Conservation (phyloP, 2,888 invertebrate genomes). For the Chloromyia formosa region DNA sequence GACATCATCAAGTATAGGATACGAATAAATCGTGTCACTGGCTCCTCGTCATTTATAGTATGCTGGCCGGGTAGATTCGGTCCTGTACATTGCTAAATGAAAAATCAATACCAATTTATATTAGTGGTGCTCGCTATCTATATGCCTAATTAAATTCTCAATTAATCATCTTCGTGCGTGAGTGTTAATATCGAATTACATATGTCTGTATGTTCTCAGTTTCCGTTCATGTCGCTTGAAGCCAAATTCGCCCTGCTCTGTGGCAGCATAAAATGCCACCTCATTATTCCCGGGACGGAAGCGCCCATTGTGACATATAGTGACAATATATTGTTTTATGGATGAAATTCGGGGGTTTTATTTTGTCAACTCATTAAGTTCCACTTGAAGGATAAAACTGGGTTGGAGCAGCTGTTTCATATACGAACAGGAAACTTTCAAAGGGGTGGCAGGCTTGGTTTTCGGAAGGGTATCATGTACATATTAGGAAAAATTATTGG, state of each 20-base stretch:
- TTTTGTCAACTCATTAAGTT: slow-evolving; percentile 37
- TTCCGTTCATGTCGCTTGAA: neutral
- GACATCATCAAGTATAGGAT: neutral
- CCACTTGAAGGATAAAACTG: neutral
- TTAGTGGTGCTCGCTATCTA: slow-evolving; percentile 44
- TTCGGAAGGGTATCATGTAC: no score
- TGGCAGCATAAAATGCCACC: neutral
- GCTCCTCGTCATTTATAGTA: neutral
- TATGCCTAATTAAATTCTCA: slow-evolving; percentile 52
- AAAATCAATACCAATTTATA: slow-evolving; percentile 44
- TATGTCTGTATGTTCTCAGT: slow-evolving; percentile 37
- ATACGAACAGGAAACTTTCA: no score
- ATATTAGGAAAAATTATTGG: no score
- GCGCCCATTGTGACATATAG: slow-evolving; percentile 3
- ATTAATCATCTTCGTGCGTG: slow-evolving; percentile 52
- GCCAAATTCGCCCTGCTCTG: neutral
- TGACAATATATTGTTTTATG: neutral
- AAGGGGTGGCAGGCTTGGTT: no score
- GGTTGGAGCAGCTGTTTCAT: neutral
- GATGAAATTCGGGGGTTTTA: slow-evolving; percentile 3
- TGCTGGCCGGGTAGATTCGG: neutral
- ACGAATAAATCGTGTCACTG: neutral
- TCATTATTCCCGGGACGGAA: neutral
- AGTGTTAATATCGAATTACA: slow-evolving; percentile 46
- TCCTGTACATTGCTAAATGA: slow-evolving; percentile 19